These are phyloP conservation scores for Rhopalosiphum maidis DNA, from an alignment of 1,140 invertebrate species.

Conservation along the genomic window DNA sequence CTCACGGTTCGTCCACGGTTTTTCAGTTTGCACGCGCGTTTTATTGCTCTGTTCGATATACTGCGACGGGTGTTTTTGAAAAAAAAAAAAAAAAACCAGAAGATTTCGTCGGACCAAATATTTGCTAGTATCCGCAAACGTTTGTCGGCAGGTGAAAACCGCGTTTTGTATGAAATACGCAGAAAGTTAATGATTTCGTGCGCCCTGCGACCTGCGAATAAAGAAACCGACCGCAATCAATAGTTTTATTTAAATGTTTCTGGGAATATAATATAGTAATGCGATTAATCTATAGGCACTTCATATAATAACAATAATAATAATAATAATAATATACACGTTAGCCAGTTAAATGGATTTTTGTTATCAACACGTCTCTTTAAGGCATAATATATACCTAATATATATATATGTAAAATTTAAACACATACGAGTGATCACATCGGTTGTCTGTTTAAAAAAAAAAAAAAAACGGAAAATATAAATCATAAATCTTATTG, in stretches of 20 bases:
- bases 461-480: neutral
- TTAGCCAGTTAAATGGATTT: neutral
- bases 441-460: neutral
- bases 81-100: no score
- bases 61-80: no score
- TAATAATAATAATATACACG: neutral
- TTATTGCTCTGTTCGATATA: neutral
- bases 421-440: neutral
- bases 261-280: neutral
- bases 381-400: neutral
- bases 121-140: neutral
- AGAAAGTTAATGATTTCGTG: neutral
- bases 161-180: neutral
- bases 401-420: neutral
- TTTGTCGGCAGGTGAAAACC: neutral
- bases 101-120: no score
- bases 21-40: no score
- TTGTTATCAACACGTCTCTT: neutral
- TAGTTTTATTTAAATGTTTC: neutral
- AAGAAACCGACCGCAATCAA: neutral
- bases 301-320: neutral
- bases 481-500: slow-evolving; percentile 17
- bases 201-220: neutral
- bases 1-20: neutral
- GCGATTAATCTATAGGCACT: neutral